Conservation (phyloP, 2,113 vertebrate species). For the Phyllostomus discolor region DNA sequence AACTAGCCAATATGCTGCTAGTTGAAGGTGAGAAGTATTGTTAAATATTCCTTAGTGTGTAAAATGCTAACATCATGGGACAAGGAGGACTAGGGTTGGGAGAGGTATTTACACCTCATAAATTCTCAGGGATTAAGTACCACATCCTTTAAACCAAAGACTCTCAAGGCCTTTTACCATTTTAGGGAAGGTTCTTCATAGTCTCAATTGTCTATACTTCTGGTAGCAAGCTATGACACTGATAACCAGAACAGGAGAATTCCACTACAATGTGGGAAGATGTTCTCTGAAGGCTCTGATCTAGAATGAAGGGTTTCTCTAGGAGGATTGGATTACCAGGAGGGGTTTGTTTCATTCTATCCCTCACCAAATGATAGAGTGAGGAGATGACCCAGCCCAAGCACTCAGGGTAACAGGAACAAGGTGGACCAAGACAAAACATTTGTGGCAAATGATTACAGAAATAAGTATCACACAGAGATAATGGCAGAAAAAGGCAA, state of each 20-base stretch:
- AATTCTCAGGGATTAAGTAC: background rate
- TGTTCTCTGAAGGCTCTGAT: background rate
- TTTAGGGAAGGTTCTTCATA: background rate
- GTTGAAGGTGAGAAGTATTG: background rate
- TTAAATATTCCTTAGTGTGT: background rate
- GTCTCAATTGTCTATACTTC: background rate
- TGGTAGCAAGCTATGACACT: background rate
- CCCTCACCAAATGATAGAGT: background rate
- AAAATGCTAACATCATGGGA: background rate
- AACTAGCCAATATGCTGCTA: background rate
- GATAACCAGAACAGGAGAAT: background rate
- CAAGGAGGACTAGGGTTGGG: background rate
- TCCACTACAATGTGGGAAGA: background rate
- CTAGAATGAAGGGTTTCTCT: constrained; percentile 8
- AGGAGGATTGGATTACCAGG: background rate
- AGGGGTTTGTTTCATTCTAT: background rate
- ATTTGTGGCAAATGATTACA: background rate
- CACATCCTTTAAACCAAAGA: background rate
- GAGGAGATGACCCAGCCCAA: background rate
- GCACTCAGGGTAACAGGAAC: background rate
- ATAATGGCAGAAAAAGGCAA: background rate
- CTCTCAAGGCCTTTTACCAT: background rate
- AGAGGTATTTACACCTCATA: background rate
- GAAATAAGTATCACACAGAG: background rate
- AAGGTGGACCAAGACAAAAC: background rate